Percentiles rank a stretch among this genome's conserved stretches.
phyloP scores from a whole-genome alignment of 1,140 invertebrate genomes.

The Popillia japonica region DNA sequence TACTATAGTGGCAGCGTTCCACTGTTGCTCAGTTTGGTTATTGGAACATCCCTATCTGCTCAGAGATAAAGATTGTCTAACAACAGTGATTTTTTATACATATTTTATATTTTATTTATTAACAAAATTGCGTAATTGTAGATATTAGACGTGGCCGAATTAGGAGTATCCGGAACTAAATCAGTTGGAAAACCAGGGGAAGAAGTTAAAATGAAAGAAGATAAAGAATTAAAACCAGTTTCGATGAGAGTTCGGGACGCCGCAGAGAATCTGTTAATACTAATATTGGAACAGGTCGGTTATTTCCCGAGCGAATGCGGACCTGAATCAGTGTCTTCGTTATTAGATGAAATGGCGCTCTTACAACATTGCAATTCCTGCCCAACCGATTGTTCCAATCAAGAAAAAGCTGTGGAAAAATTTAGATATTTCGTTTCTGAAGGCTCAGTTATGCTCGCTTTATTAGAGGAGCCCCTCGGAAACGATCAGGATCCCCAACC shows the following conservation, averaged over 20 bases:
- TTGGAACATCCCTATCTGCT: slow-evolving; percentile 87
- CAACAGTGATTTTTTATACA: slow-evolving; percentile 69
- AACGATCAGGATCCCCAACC: slow-evolving; percentile 81
- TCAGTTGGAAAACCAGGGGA: slow-evolving; percentile 87
- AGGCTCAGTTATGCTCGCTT: slow-evolving; percentile 85
- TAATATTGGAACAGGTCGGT: slow-evolving; percentile 91
- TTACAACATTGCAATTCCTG: slow-evolving; percentile 79
- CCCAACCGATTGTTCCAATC: slow-evolving; percentile 63
- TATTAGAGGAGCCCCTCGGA: slow-evolving; percentile 90
- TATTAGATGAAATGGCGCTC: slow-evolving; percentile 88
- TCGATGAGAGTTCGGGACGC: slow-evolving; percentile 96
- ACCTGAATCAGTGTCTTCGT: slow-evolving; percentile 82
- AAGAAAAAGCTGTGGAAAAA: slow-evolving; percentile 67
- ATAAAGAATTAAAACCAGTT: slow-evolving; percentile 94
- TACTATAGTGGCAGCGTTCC: slow-evolving; percentile 94
- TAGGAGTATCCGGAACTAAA: slow-evolving; percentile 96
- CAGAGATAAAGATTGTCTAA: slow-evolving; percentile 90
- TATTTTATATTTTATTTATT: neutral
- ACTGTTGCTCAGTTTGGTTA: slow-evolving; percentile 92
- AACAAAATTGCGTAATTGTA: slow-evolving; percentile 40
- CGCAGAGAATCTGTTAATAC: slow-evolving; percentile 89
- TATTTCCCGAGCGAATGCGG: slow-evolving; percentile 87
- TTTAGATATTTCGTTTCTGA: slow-evolving; percentile 93
- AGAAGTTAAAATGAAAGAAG: slow-evolving; percentile 90
- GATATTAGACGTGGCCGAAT: slow-evolving; percentile 91